These are phyloP conservation scores for Solenopsis fugax DNA, from an alignment of 1,140 invertebrate genomes.

Conservation along the genomic window DNA sequence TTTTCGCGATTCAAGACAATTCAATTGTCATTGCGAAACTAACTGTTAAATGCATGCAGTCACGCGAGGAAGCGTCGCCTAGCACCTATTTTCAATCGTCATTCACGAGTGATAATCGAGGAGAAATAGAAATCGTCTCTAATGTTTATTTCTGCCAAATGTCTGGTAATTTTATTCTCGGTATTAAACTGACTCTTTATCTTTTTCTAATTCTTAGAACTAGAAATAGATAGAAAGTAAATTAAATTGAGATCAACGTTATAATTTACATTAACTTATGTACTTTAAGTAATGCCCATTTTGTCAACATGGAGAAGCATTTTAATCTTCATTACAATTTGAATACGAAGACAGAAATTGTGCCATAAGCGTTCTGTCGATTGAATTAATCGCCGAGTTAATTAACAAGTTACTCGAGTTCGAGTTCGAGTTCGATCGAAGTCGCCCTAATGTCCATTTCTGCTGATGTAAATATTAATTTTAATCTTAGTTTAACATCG, in stretches of 20 bases:
- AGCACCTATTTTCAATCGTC: neutral
- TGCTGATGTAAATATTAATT: neutral
- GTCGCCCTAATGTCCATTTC: neutral
- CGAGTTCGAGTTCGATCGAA: neutral
- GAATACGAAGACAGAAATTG: neutral
- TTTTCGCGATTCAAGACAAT: neutral
- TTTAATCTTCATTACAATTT: neutral
- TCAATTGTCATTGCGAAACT: neutral
- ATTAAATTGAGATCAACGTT: no score
- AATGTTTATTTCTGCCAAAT: neutral
- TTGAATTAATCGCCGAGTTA: neutral
- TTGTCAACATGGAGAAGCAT: neutral
- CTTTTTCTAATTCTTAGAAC: no score
- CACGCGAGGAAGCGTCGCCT: neutral
- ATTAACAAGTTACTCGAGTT: neutral
- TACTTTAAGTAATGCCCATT: neutral
- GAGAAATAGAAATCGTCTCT: neutral
- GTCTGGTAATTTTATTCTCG: neutral
- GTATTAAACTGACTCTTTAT: neutral
- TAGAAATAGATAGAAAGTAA: no score
- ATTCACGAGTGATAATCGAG: neutral
- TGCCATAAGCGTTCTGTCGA: neutral
- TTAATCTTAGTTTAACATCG: neutral
- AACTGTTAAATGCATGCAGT: slow-evolving; percentile 2
- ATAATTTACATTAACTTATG: neutral